Base-by-base conservation (phyloP, 1,140 invertebrate species). In the Eurosta solidaginis region DNA sequence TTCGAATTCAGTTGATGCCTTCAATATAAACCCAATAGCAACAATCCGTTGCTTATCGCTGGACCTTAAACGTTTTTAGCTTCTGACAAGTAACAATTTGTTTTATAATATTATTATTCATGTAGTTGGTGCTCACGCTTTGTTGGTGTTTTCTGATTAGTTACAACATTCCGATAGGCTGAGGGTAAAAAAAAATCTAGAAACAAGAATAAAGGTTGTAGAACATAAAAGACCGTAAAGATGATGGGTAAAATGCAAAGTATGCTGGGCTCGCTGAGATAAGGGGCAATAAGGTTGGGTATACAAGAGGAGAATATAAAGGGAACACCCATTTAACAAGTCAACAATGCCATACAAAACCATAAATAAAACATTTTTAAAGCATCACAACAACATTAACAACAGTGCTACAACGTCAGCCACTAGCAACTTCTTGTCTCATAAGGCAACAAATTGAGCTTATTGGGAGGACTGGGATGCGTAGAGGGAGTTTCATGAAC, bases 341-440 rank as follows among this genome's bases (percentile, higher is more conserved):
- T 77, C 76, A 77, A 68, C 76, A 50, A 77, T 25, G 49, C 52
- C 29, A 42, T 52, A 17, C 47, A 54, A 59, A 42, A 40, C 76
- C 47, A 77, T 77, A 77, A 77, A 77, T 77, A 59, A 44, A 77
- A 40, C 59, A 33, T 68, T 68, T 52, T 68, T 68, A 68, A 68
- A 49, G 47, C 77, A 49, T 40, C 12, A 22, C 36, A 77, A 14
- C 36, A 52, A 54, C 49, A 54, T 22, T 27, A 63, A n/a, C 52
- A 77, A 54, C 25, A 52, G n/a, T n/a, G n/a, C n/a, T n/a, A 63
- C n/a, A 29, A 47, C 27, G 27, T 0, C 47, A 9, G 0, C 49
- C 40, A 77, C 33, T 52, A 5, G 20, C 76, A 75, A 3, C 22
- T 22, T 3, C 73, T 40, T n/a, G 36, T 17, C 47, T 47, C 44